These are phyloP conservation scores for Phrynosoma blainvillii DNA, from an alignment of 2,113 vertebrate genomes.

Conservation along the genomic window DNA sequence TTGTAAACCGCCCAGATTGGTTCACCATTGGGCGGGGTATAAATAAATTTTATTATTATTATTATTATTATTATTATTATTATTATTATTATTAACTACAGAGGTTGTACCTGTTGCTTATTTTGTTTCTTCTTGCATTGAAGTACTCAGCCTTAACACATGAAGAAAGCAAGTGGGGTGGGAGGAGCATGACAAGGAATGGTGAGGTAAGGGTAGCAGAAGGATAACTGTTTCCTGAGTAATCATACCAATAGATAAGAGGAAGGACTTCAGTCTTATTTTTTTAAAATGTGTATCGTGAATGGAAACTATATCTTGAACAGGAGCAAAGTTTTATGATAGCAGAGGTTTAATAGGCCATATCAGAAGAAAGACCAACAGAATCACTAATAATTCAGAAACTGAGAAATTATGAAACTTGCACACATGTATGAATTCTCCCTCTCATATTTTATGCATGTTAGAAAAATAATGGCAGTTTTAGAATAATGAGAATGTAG, in stretches of 20 bases:
- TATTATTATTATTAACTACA: too few species aligned
- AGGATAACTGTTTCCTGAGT: neutral
- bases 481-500: neutral
- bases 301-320: neutral
- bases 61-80: too few species aligned
- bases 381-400: slow-evolving; percentile 14
- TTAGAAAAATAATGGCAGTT: neutral
- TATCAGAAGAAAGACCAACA: neutral
- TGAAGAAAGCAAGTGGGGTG: neutral
- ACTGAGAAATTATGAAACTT: neutral
- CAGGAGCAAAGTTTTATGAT: neutral
- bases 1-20: too few species aligned
- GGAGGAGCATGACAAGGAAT: neutral
- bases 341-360: neutral
- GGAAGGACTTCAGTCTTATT: neutral
- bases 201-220: neutral
- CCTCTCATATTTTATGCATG: neutral
- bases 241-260: neutral
- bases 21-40: too few species aligned
- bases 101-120: too few species aligned
- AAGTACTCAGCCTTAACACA: neutral
- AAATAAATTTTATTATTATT: too few species aligned
- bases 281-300: neutral
- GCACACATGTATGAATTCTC: neutral
- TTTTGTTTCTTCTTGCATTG: neutral